Conservation (phyloP, 2,888 invertebrate species). For the Aspidiotus rigidus region DNA sequence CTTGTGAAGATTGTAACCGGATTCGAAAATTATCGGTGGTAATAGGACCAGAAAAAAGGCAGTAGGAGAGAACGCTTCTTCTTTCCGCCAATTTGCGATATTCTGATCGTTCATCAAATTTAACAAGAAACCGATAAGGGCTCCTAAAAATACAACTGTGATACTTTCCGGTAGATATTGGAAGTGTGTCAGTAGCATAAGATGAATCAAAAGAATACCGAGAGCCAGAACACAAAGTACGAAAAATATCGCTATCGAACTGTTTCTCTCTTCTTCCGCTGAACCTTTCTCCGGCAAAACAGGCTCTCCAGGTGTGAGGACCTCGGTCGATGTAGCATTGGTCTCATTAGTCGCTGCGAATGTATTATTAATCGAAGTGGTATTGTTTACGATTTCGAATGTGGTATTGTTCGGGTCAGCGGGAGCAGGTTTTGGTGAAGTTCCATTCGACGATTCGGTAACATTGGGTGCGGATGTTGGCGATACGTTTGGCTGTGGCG, state of each 20-base stretch:
- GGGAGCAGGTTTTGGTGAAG: neutral
- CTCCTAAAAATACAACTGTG: slow-evolving; percentile 91
- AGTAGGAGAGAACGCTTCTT: slow-evolving; percentile 96
- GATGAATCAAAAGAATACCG: slow-evolving; percentile 87
- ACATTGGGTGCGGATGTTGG: neutral
- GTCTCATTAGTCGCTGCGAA: slow-evolving; percentile 40
- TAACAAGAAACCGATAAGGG: slow-evolving; percentile 79
- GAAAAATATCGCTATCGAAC: slow-evolving; percentile 95
- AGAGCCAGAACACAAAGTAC: slow-evolving; percentile 89
- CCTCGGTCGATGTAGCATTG: slow-evolving; percentile 41
- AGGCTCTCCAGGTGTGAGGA: slow-evolving; percentile 58
- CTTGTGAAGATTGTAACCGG: slow-evolving; percentile 97
- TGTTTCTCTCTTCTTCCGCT: slow-evolving; percentile 91
- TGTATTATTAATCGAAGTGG: slow-evolving; percentile 31
- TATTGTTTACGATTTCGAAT: neutral
- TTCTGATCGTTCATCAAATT: slow-evolving; percentile 81
- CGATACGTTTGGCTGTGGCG: neutral
- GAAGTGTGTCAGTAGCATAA: slow-evolving; percentile 89
- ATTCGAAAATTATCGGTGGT: slow-evolving; percentile 98
- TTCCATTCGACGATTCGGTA: neutral
- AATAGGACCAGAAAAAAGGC: slow-evolving; percentile 92
- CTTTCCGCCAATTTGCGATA: slow-evolving; percentile 90
- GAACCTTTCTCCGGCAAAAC: slow-evolving; percentile 80
- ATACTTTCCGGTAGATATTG: slow-evolving; percentile 96
- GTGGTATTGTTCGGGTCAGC: neutral